Base-by-base conservation (phyloP, 1,140 invertebrate species). In the Heliconius hermathena region DNA sequence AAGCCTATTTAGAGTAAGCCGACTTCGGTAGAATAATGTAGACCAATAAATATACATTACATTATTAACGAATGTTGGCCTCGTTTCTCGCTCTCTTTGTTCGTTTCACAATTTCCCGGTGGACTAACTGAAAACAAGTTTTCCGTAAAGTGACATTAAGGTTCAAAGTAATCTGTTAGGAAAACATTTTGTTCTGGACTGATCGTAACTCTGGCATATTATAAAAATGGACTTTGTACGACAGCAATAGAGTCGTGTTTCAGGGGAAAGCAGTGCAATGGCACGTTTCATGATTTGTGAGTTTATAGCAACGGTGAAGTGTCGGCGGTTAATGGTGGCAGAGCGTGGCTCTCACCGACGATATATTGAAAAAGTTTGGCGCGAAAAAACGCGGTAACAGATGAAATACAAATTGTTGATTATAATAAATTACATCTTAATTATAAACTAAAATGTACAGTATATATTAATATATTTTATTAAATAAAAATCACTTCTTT, bases 41-140 rank as follows among this genome's bases (percentile, higher is more conserved):
- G 89, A 93, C 88, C 89, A 93, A 93, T 93, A 94, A 94, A 94
- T 94, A 94, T 92, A 94, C 93, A 93, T 94, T 93, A 94, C 92
- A 93, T 94, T 93, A 94, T 94, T 93, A 93, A 94, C 92, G 91
- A 94, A 94, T 93, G 92, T 92, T 94, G 92, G 91, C 91, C 93
- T 88, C 91, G 88, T 93, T 94, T 93, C 90, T 89, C 91, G 90
- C 89, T 93, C 93, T 94, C 93, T 94, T 94, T 94, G 93, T 94
- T 94, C 92, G 89, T 89, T 90, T 87, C 89, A 88, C 90, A 88
- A 91, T 91, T 91, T 93, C 88, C 83, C 84, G 26, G 38, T 70
- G 82, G 78, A 84, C 87, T 90, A 89, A 88, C 85, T 88, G 87
- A 93, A 92, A 91, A 89, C 89, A 86, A 82, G 79, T 90, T 90